Evolutionary conservation across 30 jellyfish, hydroid and myxozoan species (phyloP).

Genomic region (Hydractinia echinata): DNA sequence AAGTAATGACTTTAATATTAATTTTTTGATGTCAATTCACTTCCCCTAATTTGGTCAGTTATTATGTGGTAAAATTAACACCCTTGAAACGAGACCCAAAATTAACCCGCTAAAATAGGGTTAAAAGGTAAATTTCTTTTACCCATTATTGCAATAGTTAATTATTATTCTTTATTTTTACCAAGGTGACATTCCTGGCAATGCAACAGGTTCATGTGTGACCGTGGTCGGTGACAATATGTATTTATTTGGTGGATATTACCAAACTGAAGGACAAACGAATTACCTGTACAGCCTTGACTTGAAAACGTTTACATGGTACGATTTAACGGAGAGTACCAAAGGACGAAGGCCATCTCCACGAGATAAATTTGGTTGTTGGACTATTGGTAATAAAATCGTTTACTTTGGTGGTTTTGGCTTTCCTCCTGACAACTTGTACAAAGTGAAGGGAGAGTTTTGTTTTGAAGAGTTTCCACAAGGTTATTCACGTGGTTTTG

Average conservation of each 20-base stretch:
- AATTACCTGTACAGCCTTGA: conserved; percentile 54
- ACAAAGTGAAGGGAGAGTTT: conserved; percentile 62
- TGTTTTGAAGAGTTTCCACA: conserved; percentile 48
- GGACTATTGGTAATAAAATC: conserved; percentile 50
- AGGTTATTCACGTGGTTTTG: conserved; percentile 52
- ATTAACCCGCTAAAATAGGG: no score
- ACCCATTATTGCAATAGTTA: not conserved
- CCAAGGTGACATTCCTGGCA: conserved; percentile 25
- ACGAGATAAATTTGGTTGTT: conserved; percentile 64
- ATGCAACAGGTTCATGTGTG: conserved; percentile 58
- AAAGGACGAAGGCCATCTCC: conserved; percentile 62
- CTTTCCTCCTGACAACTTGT: conserved; percentile 35
- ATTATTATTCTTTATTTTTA: not conserved
- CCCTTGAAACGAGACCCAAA: no score
- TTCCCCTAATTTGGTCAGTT: no score
- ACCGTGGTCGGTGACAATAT: conserved; percentile 33
- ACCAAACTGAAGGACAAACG: conserved; percentile 33
- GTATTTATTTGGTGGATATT: conserved; percentile 55
- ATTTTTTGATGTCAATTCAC: no score
- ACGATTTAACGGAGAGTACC: conserved; percentile 40
- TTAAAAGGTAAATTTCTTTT: no score
- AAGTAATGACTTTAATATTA: no score
- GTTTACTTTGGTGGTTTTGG: conserved; percentile 89
- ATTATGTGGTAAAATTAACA: no score
- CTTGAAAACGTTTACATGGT: conserved; percentile 51